A percentile compares a stretch with the other conserved stretches of the same genome.
Conservation (phyloP, 2,113 vertebrate genomes). For the Himantopus leucocephalus region DNA sequence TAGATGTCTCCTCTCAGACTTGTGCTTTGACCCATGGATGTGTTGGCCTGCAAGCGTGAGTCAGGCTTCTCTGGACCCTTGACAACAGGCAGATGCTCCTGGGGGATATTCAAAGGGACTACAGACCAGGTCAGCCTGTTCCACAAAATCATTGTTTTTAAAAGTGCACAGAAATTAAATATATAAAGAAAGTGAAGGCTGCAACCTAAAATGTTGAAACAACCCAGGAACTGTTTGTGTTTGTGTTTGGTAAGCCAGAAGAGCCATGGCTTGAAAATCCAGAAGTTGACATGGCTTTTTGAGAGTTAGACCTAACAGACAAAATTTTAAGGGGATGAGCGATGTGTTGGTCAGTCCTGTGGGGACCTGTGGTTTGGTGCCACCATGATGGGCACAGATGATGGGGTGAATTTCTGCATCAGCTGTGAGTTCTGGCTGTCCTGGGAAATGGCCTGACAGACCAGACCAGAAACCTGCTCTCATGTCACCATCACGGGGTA, state of each 20-base stretch:
- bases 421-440: not conserved
- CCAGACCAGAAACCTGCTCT: not conserved
- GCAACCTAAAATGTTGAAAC: not conserved
- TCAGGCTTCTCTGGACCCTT: not conserved
- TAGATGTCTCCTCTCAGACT: not conserved
- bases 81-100: not conserved
- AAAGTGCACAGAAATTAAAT: not conserved
- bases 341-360: not conserved
- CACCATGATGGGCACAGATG: rapidly evolving
- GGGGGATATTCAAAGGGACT: not conserved
- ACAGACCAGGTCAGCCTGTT: not conserved
- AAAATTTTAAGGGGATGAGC: not conserved
- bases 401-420: not conserved
- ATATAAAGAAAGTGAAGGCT: not conserved
- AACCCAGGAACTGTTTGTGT: not conserved
- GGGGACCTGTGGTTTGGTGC: not conserved
- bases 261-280: not conserved
- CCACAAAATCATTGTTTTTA: not conserved
- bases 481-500: rapidly evolving
- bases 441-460: not conserved
- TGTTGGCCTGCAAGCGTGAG: not conserved
- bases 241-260: not conserved
- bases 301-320: not conserved
- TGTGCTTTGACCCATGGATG: not conserved
- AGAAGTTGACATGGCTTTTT: rapidly evolving